Percentiles rank a stretch among this genome's conserved stretches.
phyloP scores from a whole-genome alignment of 2,888 invertebrate species.

The Chromoteleia sp. region DNA sequence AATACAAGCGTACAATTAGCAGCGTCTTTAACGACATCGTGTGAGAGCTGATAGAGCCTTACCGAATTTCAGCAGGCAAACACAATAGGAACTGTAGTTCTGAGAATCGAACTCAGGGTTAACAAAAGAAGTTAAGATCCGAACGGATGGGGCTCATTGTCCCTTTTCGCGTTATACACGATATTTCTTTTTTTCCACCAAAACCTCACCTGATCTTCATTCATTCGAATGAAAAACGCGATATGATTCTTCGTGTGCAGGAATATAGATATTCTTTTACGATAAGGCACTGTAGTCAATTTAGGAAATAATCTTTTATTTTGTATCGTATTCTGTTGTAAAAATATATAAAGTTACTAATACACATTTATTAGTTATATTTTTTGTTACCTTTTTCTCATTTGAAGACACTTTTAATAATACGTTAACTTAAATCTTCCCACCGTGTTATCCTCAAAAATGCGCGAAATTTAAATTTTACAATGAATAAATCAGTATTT shows the following conservation, averaged over 20 bases:
- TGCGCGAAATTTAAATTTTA: not conserved
- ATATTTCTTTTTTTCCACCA: conserved; percentile 5
- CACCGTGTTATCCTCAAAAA: too few species aligned
- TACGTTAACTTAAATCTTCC: too few species aligned
- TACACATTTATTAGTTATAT: too few species aligned
- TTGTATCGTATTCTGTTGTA: too few species aligned
- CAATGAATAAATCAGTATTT: too few species aligned
- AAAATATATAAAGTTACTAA: too few species aligned
- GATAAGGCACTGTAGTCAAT: too few species aligned
- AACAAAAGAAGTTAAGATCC: conserved; percentile 40
- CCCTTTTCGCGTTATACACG: conserved; percentile 25
- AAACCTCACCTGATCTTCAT: not conserved
- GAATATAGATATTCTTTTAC: too few species aligned
- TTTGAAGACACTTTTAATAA: too few species aligned
- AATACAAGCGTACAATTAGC: conserved; percentile 57
- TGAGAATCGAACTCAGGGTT: conserved; percentile 41
- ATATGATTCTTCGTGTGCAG: too few species aligned
- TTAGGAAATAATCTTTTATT: too few species aligned
- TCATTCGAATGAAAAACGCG: not conserved
- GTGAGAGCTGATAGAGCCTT: conserved; percentile 43
- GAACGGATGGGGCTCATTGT: conserved; percentile 12
- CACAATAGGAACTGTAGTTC: conserved; percentile 49
- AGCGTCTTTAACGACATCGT: conserved; percentile 54
- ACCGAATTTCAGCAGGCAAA: conserved; percentile 38
- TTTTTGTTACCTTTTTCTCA: too few species aligned